Base-by-base conservation (phyloP, 1,140 invertebrate species). In the Odontomachus brunneus region DNA sequence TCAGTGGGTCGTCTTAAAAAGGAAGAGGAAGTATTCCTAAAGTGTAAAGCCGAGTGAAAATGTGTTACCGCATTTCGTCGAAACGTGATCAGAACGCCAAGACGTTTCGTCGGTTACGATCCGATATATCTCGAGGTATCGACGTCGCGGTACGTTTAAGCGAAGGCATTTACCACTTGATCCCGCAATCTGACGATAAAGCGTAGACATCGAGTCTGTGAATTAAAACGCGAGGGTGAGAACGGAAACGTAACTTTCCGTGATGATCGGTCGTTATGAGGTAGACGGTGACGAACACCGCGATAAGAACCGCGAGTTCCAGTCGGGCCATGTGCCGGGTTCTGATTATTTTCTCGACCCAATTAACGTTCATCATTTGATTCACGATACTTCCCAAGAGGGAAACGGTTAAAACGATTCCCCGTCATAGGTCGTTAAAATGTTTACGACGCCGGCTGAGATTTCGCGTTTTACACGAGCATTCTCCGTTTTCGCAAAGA, bases 301-400 rank as follows among this genome's bases (percentile, higher is more conserved):
- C 14, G 2, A 4, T 51, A 66, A 12, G 57, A 48, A 62, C 19
- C 15, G 19, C 22, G 66, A 66, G 53, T 55, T 76, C 73, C 7
- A n/a, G 57, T 59, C 33, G n/a, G 84, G 67, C 62, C 73, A 83
- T 74, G 73, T 86, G 81, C 17, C 44, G 7, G 5, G 17, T 24
- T 62, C 15, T 69, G 69, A 87, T 87, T 87, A 87, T 86, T 84
- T 86, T 87, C 3, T 49, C n/a, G 29, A 53, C 9, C 26, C 73
- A 83, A 86, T 87, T 84, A 81, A 60, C 53, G 49, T 15, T 24
- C 57, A 33, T 11, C 51, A 24, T 72, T 67, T 72, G 67, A 66
- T 59, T 15, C 48, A 0, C 51, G 75, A 71, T 75, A 33, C 62
- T 26, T 44, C 60, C 17, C 26, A 1, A 59, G 33, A 11, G 5